These are phyloP conservation scores for Struthidea cinerea DNA, from an alignment of 2,113 vertebrate genomes.

Conservation along the genomic window DNA sequence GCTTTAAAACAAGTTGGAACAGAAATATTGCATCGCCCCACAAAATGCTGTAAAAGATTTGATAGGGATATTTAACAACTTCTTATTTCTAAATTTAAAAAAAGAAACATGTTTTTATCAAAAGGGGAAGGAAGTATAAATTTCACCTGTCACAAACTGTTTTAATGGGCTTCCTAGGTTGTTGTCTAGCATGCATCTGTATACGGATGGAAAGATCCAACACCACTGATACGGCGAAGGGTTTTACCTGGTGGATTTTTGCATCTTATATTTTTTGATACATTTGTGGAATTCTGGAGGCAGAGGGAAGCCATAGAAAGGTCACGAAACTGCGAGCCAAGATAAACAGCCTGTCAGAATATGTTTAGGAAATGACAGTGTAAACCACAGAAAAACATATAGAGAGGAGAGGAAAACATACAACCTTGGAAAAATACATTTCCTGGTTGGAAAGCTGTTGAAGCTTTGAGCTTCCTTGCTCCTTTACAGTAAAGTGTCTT, in stretches of 20 bases:
- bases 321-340: not conserved
- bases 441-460: not conserved
- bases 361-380: constrained; percentile 5
- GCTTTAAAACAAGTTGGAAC: not conserved
- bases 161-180: not conserved
- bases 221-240: not conserved
- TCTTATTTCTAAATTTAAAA: not conserved
- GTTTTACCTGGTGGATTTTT: not conserved
- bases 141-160: not conserved
- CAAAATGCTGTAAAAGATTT: not conserved
- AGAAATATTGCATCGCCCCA: not conserved
- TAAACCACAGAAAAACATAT: constrained; percentile 1
- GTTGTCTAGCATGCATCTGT: not conserved
- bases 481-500: not conserved
- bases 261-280: not conserved
- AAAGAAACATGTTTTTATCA: not conserved
- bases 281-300: not conserved
- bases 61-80: not conserved
- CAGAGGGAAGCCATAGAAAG: not conserved
- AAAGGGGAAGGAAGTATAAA: not conserved
- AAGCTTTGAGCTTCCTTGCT: not conserved
- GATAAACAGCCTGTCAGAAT: constrained; percentile 4
- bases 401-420: not conserved
- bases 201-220: not conserved
- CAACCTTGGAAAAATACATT: constrained; percentile 6